Evolutionary conservation across 1,140 invertebrate genomes (phyloP), one percentile per base, ranked within the genome.

Genomic region (Trichonephila inaurata): DNA sequence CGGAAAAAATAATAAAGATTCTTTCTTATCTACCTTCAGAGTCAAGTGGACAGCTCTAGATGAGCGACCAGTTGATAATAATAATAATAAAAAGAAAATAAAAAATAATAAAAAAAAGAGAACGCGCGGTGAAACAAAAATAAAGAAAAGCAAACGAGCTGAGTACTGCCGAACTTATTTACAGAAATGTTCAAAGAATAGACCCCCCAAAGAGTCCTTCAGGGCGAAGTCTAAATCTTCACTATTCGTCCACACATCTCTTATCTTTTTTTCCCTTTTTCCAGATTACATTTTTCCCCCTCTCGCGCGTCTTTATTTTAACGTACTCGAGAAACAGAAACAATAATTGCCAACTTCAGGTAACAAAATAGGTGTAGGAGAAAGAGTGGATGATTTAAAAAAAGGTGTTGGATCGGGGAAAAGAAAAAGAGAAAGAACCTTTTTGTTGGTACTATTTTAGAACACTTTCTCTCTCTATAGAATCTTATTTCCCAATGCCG

Each of bases 121-220:
- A 77, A 40, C 1, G 28, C 28, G 28, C 28, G 18, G 28, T 77
- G 72, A 28, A 77, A 77, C 28, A 77, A 77, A 77, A 77, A 77
- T 77, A 33, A 40, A 77, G 72, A 77, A 77, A 77, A 77, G 72
- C 72, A 77, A 77, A 77, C 72, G 72, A 77, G 14, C 28, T 77
- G 72, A 77, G 72, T 77, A 77, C 72, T 12, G 33, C 28, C 28
- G 72, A 77, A 77, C 72, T 77, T 77, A 77, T 77, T 77, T 77
- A 33, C 72, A 28, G 72, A 77, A 77, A 33, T 18, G 33, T 33
- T 77, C 72, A 28, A 19, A 18, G 62, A 7, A 21, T 16, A 21
- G 72, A 77, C 72, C 72, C 72, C 72, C 72, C 28, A 77, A 77
- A 77, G 72, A 77, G 72, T 33, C 33, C 72, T 77, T 77, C 72